Conservation (phyloP, 2,113 vertebrate species). For the Hydrochoerus hydrochaeris region DNA sequence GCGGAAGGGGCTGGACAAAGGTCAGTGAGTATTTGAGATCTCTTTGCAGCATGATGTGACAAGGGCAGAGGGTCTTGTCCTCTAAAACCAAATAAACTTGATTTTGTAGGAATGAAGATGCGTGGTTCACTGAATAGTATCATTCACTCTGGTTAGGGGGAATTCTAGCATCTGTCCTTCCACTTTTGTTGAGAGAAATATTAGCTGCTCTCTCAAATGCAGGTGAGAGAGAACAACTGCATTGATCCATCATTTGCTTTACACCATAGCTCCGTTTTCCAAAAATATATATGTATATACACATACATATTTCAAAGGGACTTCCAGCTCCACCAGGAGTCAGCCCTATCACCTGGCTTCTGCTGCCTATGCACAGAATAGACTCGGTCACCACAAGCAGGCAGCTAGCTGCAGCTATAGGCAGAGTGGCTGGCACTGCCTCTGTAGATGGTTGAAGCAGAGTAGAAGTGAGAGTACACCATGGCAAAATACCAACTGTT, state of each 20-base stretch:
- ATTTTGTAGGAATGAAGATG: constrained; percentile 37
- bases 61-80: constrained; percentile 9
- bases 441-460: constrained; percentile 90
- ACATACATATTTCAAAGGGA: constrained; percentile 88
- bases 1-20: constrained; percentile 55
- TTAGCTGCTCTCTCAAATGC: constrained; percentile 60
- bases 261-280: constrained; percentile 69
- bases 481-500: constrained; percentile 94
- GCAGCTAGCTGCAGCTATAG: constrained; percentile 90
- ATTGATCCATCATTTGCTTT: constrained; percentile 56
- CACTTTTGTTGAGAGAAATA: not conserved
- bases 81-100: constrained; percentile 55
- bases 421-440: constrained; percentile 81
- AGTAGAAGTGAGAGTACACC: constrained; percentile 92
- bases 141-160: constrained; percentile 27
- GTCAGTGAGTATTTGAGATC: constrained; percentile 30
- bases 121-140: constrained; percentile 55
- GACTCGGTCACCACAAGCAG: constrained; percentile 85
- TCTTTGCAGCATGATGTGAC: not conserved
- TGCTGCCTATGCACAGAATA: constrained; percentile 89
- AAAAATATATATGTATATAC: constrained; percentile 78
- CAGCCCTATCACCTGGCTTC: constrained; percentile 87
- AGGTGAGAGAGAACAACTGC: not conserved
- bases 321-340: constrained; percentile 96
- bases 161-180: constrained; percentile 65